A percentile compares a stretch with the other conserved stretches of the same genome.
These are phyloP conservation scores for Cryptops parisi DNA, from an alignment of 2,888 invertebrate genomes.

Conservation along the genomic window DNA sequence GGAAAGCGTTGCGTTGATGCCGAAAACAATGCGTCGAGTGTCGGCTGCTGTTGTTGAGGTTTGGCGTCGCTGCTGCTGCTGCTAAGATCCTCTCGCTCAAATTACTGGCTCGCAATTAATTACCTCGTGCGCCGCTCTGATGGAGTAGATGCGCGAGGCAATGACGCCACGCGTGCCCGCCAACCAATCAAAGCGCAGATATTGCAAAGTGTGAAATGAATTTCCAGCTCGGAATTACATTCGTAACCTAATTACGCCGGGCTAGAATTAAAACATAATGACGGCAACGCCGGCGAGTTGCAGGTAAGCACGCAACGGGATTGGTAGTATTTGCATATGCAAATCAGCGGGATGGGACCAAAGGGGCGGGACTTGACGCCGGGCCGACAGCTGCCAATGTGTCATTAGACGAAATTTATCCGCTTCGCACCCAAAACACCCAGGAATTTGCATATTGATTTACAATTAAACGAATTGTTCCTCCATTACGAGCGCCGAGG, in stretches of 20 bases:
- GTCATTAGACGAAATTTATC: conserved; percentile 15
- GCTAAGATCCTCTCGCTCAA: conserved; percentile 10
- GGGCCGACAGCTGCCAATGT: conserved; percentile 13
- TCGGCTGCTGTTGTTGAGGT: no score
- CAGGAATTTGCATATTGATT: conserved; percentile 14
- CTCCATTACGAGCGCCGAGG: conserved; percentile 7
- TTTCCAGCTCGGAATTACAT: conserved; percentile 15
- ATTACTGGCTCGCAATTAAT: conserved; percentile 15
- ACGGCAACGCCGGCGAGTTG: conserved; percentile 12
- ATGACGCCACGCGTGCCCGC: conserved; percentile 13
- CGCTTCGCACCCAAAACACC: conserved; percentile 12
- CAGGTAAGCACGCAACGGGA: conserved; percentile 13
- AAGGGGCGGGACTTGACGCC: conserved; percentile 6
- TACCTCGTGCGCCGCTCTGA: conserved; percentile 12
- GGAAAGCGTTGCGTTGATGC: no score
- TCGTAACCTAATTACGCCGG: conserved; percentile 15
- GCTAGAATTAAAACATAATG: conserved; percentile 16
- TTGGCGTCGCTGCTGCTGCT: neutral
- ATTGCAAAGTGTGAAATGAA: conserved; percentile 16
- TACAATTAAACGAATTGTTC: conserved; percentile 15
- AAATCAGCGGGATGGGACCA: conserved; percentile 9
- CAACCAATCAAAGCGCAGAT: conserved; percentile 14
- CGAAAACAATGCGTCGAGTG: no score
- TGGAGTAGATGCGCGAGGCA: conserved; percentile 10
- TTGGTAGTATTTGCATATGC: conserved; percentile 16